These are phyloP conservation scores for Platalea minor DNA, from an alignment of 2,797 vertebrate species.

Conservation along the genomic window DNA sequence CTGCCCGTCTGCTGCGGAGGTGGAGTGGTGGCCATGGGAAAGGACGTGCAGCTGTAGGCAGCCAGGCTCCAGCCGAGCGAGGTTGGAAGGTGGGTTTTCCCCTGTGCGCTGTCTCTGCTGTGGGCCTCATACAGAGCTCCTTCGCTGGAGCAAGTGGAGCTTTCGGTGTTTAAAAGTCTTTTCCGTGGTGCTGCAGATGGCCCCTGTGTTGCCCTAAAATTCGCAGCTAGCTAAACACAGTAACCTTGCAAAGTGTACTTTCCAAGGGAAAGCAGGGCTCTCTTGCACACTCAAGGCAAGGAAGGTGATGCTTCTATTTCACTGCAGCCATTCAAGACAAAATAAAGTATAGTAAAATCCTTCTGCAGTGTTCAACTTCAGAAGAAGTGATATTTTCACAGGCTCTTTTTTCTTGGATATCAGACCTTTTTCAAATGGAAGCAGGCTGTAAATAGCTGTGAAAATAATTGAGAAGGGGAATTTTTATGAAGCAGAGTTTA, in stretches of 20 bases:
- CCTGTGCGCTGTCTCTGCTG: background rate
- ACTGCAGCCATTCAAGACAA: background rate
- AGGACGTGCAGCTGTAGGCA: background rate
- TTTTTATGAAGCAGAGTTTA: background rate
- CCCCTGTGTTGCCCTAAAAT: background rate
- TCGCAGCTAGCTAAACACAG: background rate
- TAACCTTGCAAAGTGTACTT: background rate
- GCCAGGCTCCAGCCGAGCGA: fast-evolving
- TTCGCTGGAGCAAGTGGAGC: background rate
- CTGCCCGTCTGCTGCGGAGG: background rate
- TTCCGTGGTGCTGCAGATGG: background rate
- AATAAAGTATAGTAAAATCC: background rate
- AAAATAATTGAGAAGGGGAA: background rate
- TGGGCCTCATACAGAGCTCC: fast-evolving
- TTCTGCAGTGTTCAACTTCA: background rate
- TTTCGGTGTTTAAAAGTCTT: fast-evolving
- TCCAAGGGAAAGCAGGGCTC: fast-evolving
- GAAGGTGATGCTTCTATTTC: background rate
- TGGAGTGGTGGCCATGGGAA: background rate
- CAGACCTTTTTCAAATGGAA: background rate
- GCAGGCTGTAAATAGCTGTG: conserved; percentile 11
- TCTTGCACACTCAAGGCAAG: fast-evolving
- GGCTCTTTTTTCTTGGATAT: background rate
- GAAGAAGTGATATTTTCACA: background rate
- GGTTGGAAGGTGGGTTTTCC: background rate